Percentiles rank a stretch among this genome's conserved stretches.
Evolutionary conservation across 2,797 vertebrate species (phyloP).

Genomic region (Taenioides sp.): DNA sequence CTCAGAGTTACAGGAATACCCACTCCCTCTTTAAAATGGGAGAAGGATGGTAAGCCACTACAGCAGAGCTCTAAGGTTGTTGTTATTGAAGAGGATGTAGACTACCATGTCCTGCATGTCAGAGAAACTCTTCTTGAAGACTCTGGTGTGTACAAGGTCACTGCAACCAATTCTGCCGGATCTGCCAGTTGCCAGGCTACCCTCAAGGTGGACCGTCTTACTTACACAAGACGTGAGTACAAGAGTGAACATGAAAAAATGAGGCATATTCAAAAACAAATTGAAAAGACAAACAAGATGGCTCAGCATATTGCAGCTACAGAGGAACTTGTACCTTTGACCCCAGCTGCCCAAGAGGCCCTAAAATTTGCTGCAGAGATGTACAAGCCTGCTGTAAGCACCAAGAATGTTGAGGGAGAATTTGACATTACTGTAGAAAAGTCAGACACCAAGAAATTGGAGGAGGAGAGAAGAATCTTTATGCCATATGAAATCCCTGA

Average conservation of each 20-base stretch:
- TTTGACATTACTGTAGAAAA: constrained; percentile 85
- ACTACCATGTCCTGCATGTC: constrained; percentile 90
- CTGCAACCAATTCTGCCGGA: constrained; percentile 92
- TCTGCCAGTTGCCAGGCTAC: constrained; percentile 92
- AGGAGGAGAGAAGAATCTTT: constrained; percentile 86
- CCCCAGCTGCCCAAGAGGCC: constrained; percentile 92
- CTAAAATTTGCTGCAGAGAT: constrained; percentile 92
- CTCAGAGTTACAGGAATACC: constrained; percentile 93
- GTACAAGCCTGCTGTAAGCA: constrained; percentile 96
- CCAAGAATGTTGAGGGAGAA: constrained; percentile 94
- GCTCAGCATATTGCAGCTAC: constrained; percentile 88
- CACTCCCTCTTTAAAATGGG: constrained; percentile 86
- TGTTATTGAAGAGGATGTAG: constrained; percentile 89
- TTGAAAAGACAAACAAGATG: constrained; percentile 96
- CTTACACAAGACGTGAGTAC: constrained; percentile 91
- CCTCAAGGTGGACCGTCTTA: constrained; percentile 90
- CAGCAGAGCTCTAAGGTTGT: constrained; percentile 88
- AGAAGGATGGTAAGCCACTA: constrained; percentile 90
- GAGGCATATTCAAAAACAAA: constrained; percentile 87
- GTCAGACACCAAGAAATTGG: constrained; percentile 84
- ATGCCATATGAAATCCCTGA: constrained; percentile 98
- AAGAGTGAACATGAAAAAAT: constrained; percentile 88
- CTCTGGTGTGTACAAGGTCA: constrained; percentile 93
- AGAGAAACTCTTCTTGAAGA: constrained; percentile 96
- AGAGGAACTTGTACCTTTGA: constrained; percentile 84